Base-by-base conservation (phyloP, 2,888 invertebrate genomes). In the Quadroppia sp. region DNA sequence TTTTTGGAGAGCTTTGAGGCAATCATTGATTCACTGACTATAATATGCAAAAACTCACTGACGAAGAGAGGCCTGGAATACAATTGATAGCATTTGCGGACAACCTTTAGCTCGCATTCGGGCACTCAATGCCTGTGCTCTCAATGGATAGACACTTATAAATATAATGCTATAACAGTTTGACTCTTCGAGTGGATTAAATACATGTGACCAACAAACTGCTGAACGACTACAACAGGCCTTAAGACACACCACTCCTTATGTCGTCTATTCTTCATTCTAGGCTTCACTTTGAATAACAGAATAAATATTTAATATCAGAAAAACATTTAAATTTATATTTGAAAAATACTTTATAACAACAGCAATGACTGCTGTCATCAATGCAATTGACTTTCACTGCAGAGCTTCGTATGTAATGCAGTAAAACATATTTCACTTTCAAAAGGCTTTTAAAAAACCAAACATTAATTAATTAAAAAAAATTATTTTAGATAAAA, bases 161-260 rank as follows among this genome's bases (percentile, higher is more conserved):
- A 36, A 11, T 64, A 40, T 64, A 36, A 64, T 25, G 17, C 45
- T 67, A 67, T 67, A 67, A 67, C 67, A 67, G 23, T 74, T 74
- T 74, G 74, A 74, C 74, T 74, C 74, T 74, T 74, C 71, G 70
- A 74, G 74, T 74, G 74, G 74, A 74, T 74, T 74, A 74, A 74
- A 74, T 74, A 74, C 71, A 74, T 53, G 71, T 53, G 53, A 30
- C 71, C 56, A 71, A 53, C 53, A 53, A 30, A 50, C 71, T 71
- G 36, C n/a, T 64, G n/a, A 64, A 64, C n/a, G 61, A 64, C 61
- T 69, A 42, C 45, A 42, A 45, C 25, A 20, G n/a, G 20, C n/a
- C 17, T 53, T 28, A 25, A 45, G 28, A 25, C 50, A 25, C 23
- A 23, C 23, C 45, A 69, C n/a, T 23, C 9, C 69, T 69, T 28